Base-by-base conservation (phyloP, 2,113 vertebrate species). In the Paralichthys olivaceus region DNA sequence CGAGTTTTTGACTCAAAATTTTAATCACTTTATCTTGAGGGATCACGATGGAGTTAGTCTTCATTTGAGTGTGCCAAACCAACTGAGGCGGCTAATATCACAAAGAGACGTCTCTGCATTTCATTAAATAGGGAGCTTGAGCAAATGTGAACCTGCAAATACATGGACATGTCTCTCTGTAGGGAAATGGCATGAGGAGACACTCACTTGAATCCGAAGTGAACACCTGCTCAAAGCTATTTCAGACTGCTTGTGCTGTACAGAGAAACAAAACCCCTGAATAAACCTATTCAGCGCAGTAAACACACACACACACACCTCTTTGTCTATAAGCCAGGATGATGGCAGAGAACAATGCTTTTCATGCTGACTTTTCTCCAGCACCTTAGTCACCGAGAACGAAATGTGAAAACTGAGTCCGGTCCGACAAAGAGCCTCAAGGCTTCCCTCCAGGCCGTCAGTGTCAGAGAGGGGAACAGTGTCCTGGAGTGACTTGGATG, bases 401-500 rank as follows among this genome's bases (percentile, higher is more conserved):
- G 68, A 55, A 49, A 70, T 59, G 68, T 82, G 80, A 87, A 78
- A 84, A 51, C 49, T 6, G 13, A 86, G 66, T 83, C 72, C 51
- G 28, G 60, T 51, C 66, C 84, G 75, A 86, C 67, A 76, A 72
- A 79, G 69, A 80, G 68, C 43, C 8, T 7, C 17, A 20, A 67
- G 72, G 69, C 26, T 53, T 78, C 22, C 43, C 67, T 62, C 7
- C n/a, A 61, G 54, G 65, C 59, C 43, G 43, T 28, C 40, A 81
- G 84, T 65, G 75, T 86, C 73, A 83, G 51, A 1, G 19, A 85
- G 29, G 34, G 51, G 23, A 61, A 67, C 15, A 28, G 55, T 65
- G 45, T 69, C 77, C 81, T 70, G 73, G 17, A 61, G 85, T 71
- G 77, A 81, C 28, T 43, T 68, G 55, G 58, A 81, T 69, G 66